These are phyloP conservation scores for Chesias legatella DNA, from an alignment of 2,888 invertebrate genomes.

Conservation along the genomic window DNA sequence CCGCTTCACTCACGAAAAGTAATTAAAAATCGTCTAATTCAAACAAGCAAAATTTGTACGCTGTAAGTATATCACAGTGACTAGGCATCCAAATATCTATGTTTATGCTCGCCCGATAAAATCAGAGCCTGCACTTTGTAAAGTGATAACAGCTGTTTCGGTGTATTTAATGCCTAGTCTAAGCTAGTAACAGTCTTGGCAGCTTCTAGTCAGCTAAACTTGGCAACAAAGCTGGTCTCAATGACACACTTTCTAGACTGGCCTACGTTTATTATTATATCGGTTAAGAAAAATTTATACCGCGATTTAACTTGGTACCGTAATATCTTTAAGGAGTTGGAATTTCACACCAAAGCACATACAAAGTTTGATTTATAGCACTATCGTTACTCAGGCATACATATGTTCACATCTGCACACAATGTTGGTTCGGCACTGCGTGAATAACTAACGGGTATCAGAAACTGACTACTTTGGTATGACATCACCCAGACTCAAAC, in stretches of 20 bases:
- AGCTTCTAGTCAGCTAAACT: slow-evolving; percentile 15
- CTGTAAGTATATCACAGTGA: no score
- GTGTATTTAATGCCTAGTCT: slow-evolving; percentile 7
- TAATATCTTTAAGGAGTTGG: not conserved
- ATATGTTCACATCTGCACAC: no score
- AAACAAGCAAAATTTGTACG: no score
- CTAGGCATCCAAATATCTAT: no score
- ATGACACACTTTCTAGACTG: slow-evolving; percentile 10
- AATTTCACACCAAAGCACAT: not conserved
- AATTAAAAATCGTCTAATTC: no score
- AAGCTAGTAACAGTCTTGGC: not conserved
- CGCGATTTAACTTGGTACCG: not conserved
- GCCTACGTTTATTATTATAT: not conserved
- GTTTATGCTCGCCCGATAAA: not conserved
- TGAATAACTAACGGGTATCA: no score
- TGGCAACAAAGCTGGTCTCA: slow-evolving; percentile 13
- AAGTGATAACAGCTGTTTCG: slow-evolving; percentile 15
- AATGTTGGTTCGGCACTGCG: no score
- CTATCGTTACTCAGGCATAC: no score
- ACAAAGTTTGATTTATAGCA: no score
- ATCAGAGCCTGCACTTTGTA: not conserved
- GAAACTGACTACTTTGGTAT: no score
- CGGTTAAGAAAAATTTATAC: not conserved
- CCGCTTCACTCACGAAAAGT: no score
- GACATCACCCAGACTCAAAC: no score